Percentiles rank a stretch among this genome's conserved stretches.
These are phyloP conservation scores for Nymphalis urticae DNA, from an alignment of 2,888 invertebrate species.

Conservation along the genomic window DNA sequence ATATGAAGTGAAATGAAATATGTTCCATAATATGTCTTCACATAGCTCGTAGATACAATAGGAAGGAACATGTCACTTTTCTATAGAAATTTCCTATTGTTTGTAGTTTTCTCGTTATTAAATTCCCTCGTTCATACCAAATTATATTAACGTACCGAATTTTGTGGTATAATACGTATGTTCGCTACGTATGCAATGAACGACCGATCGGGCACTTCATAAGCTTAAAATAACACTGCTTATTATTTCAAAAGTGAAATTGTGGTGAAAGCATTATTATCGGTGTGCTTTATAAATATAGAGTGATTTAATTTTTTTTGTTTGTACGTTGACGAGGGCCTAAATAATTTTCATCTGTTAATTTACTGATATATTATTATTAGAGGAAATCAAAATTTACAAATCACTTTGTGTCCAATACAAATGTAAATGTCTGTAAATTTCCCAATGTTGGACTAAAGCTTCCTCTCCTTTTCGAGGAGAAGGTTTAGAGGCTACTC, in stretches of 20 bases:
- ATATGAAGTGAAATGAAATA: background rate
- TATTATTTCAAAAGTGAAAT: conserved; percentile 6
- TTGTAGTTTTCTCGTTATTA: conserved; percentile 8
- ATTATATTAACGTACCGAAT: conserved; percentile 13
- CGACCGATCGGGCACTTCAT: conserved; percentile 4
- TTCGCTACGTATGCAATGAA: conserved; percentile 7
- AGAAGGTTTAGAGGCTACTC: no score
- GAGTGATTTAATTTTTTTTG: background rate
- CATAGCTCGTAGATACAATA: conserved; percentile 4
- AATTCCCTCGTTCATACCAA: conserved; percentile 8
- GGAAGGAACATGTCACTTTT: conserved; percentile 1
- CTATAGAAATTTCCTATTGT: conserved; percentile 1
- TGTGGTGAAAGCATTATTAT: background rate
- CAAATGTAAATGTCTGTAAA: background rate
- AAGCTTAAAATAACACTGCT: background rate
- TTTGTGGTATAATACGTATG: conserved; percentile 1
- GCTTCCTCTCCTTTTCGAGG: no score
- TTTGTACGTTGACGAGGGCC: no score
- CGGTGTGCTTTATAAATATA: background rate
- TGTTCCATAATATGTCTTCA: background rate
- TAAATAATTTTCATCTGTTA: background rate
- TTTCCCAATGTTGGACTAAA: no score
- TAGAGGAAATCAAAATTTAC: background rate
- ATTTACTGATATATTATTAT: background rate
- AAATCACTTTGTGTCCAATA: background rate